Base-by-base conservation (phyloP, 1,140 invertebrate species). In the Sitodiplosis mosellana region DNA sequence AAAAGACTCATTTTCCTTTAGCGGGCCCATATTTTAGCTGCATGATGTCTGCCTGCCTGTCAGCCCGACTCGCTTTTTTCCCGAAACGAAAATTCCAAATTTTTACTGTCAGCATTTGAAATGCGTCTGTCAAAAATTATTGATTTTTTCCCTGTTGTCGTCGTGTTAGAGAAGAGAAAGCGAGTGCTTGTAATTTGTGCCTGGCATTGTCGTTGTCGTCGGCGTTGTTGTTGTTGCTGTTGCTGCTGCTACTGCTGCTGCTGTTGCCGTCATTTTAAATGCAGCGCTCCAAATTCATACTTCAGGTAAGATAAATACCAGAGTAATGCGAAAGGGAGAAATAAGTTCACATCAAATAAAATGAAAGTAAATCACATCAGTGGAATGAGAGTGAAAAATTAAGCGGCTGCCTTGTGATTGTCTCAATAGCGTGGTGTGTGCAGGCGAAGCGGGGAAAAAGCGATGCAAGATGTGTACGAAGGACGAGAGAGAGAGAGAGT, bases 111-210 rank as follows among this genome's bases (percentile, higher is more conserved):
- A 27, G 44, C 48, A 48, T 48, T 48, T 48, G 42, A 48, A 48
- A 48, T 48, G 38, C 42, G 44, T 40, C 48, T 40, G 38, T 33
- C 40, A 48, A 43, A 43, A 48, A 38, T 33, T 36, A 43, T 48
- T 48, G 47, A 48, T 48, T 48, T 48, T 48, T 48, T 48, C 36
- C 37, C n/a, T n/a, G n/a, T n/a, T n/a, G n/a, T n/a, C n/a, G n/a
- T n/a, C n/a, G n/a, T n/a, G n/a, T n/a, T n/a, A n/a, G n/a, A n/a
- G n/a, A n/a, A n/a, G n/a, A n/a, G n/a, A n/a, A n/a, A n/a, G n/a
- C n/a, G 40, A 34, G 34, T 20, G 15, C 11, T 17, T 48, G 41
- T 48, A 21, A 41, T 43, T 48, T 48, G 19, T 48, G 33, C 20
- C 37, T 40, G 14, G 20, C 22, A 15, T 33, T 22, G 21, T 20